Percentiles rank a stretch among this genome's conserved stretches.
Conservation (phyloP, 1,140 invertebrate species). For the Megalonaias nervosa region DNA sequence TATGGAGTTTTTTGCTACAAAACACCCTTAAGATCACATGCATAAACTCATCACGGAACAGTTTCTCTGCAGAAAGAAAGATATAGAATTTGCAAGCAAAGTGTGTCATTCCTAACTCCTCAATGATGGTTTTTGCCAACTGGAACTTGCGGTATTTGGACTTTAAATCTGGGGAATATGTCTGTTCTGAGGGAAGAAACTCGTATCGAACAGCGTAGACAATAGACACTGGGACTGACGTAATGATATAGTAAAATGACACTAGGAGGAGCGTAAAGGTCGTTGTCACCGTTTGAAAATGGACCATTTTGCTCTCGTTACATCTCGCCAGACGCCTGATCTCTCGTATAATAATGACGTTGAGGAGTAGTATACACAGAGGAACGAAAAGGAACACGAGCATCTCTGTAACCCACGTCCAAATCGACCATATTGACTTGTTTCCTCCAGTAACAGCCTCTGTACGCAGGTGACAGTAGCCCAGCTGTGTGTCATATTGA, state of each 20-base stretch:
- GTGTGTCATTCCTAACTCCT: constrained; percentile 61
- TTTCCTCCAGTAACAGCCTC: constrained; percentile 30
- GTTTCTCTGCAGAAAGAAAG: constrained; percentile 44
- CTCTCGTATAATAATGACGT: constrained; percentile 54
- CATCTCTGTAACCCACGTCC: constrained; percentile 59
- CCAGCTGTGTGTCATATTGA: constrained; percentile 41
- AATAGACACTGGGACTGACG: constrained; percentile 59
- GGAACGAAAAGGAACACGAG: constrained; percentile 58
- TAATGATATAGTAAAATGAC: constrained; percentile 64
- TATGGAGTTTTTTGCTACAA: too few relatives aligned
- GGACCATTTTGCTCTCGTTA: too few relatives aligned
- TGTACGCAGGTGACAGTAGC: constrained; percentile 47
- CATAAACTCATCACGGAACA: constrained; percentile 40
- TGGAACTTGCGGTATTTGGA: constrained; percentile 41
- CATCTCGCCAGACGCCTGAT: constrained; percentile 14
- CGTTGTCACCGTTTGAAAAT: constrained; percentile 31
- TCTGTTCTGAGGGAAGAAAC: constrained; percentile 30
- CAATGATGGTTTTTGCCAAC: constrained; percentile 46
- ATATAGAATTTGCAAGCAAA: constrained; percentile 63
- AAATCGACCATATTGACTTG: constrained; percentile 49
- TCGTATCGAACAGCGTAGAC: constrained; percentile 50
- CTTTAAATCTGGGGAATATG: constrained; percentile 29
- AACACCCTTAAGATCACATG: not conserved
- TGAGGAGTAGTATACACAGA: constrained; percentile 50
- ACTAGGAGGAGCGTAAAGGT: constrained; percentile 63